Conservation (phyloP, 2,797 vertebrate genomes). For the Sebastes oblongus region DNA sequence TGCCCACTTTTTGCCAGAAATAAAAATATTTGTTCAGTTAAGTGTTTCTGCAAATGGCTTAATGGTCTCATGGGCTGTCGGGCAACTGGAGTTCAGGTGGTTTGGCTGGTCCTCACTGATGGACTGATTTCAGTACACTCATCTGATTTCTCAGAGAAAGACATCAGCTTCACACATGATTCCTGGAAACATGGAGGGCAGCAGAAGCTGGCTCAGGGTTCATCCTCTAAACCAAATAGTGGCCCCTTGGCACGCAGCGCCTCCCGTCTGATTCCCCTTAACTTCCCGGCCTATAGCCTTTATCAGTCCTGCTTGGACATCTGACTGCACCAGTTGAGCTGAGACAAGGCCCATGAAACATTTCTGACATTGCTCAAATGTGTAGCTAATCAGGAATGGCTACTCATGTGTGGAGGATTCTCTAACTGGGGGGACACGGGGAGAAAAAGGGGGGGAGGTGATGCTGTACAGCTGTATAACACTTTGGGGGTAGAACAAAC, state of each 20-base stretch:
- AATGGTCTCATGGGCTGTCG: not conserved
- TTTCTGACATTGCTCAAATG: slow-evolving; percentile 79
- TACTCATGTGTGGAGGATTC: slow-evolving; percentile 60
- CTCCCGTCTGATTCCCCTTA: slow-evolving; percentile 17
- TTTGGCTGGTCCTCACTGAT: not conserved
- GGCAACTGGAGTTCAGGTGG: slow-evolving; percentile 33
- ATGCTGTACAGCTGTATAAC: slow-evolving; percentile 31
- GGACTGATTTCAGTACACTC: not conserved
- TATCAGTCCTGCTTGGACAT: slow-evolving; percentile 37
- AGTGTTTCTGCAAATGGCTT: slow-evolving; percentile 54
- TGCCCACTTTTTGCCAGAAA: slow-evolving; percentile 42
- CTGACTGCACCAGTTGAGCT: slow-evolving; percentile 53
- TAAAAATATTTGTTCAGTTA: slow-evolving; percentile 57
- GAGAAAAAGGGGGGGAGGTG: slow-evolving; percentile 8
- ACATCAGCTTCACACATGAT: not conserved
- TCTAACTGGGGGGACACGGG: slow-evolving; percentile 37
- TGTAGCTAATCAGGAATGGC: slow-evolving; percentile 80
- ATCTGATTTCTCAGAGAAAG: slow-evolving; percentile 28
- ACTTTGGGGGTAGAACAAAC: slow-evolving; percentile 1
- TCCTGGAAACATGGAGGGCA: not conserved
- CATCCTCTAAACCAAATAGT: slow-evolving; percentile 15
- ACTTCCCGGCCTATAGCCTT: slow-evolving; percentile 25
- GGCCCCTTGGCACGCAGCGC: slow-evolving; percentile 13
- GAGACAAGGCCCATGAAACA: slow-evolving; percentile 69
- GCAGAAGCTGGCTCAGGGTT: not conserved